A percentile compares a stretch with the other conserved stretches of the same genome.
These are phyloP conservation scores for Pocota personata DNA, from an alignment of 2,888 invertebrate species.

Conservation along the genomic window DNA sequence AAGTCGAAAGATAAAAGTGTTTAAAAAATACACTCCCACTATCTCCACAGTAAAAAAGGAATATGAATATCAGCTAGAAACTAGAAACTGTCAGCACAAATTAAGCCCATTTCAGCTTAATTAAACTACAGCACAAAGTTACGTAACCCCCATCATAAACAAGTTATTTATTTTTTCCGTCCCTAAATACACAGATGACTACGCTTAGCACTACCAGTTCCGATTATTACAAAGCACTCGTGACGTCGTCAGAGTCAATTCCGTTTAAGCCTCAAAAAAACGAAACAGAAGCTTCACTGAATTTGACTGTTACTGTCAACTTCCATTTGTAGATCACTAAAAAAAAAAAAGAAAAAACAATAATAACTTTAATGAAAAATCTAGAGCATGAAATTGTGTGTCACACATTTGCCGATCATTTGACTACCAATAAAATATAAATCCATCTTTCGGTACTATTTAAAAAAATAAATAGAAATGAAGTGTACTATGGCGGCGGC, in stretches of 20 bases:
- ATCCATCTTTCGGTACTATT: background rate
- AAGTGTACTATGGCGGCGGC: background rate
- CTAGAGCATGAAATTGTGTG: slow-evolving; percentile 46
- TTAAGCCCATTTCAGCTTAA: background rate
- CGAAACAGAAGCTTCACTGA: background rate
- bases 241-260: slow-evolving; percentile 12
- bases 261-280: background rate
- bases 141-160: background rate
- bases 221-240: background rate
- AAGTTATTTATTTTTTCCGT: background rate
- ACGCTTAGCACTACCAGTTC: slow-evolving; percentile 7
- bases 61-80: background rate
- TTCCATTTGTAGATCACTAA: background rate
- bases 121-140: background rate
- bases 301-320: slow-evolving; percentile 32
- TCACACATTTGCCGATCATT: background rate
- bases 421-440: slow-evolving; percentile 6
- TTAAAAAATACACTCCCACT: background rate
- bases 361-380: slow-evolving; percentile 15
- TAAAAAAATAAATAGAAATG: background rate
- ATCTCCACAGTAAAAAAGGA: background rate
- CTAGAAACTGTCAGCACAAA: background rate
- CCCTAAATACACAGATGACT: background rate
- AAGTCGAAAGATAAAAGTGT: background rate
- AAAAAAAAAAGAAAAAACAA: background rate